Percentiles rank a stretch among this genome's conserved stretches.
Conservation (phyloP, 2,797 vertebrate species). For the Acanthurus leucopareius region DNA sequence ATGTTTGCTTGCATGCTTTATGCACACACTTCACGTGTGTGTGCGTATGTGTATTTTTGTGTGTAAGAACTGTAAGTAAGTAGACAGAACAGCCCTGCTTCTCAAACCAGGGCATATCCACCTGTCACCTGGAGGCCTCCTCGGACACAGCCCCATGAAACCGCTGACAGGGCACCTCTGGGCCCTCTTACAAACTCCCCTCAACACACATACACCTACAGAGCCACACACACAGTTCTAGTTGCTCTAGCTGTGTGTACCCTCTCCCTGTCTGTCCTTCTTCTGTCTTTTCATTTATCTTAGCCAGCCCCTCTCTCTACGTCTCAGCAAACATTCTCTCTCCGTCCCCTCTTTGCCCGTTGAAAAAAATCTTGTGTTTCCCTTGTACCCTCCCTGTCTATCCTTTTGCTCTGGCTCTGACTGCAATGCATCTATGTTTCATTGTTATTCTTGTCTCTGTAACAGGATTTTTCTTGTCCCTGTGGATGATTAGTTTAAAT, state of each 20-base stretch:
- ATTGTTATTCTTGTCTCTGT: conserved; percentile 47
- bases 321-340: conserved; percentile 23
- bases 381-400: conserved; percentile 3
- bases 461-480: conserved; percentile 55
- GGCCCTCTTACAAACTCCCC: conserved; percentile 45
- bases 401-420: conserved; percentile 21
- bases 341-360: conserved; percentile 29
- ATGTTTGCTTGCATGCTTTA: conserved; percentile 17
- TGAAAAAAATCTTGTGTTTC: conserved; percentile 12
- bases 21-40: background rate
- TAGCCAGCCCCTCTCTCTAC: conserved; percentile 35
- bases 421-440: conserved; percentile 53
- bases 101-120: conserved; percentile 80
- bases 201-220: conserved; percentile 15
- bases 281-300: conserved; percentile 63
- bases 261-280: conserved; percentile 54
- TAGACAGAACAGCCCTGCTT: conserved; percentile 45
- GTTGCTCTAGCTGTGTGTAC: conserved; percentile 11
- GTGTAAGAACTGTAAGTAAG: background rate
- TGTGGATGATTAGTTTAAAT: conserved; percentile 64
- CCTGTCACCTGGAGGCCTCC: conserved; percentile 81
- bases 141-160: conserved; percentile 77
- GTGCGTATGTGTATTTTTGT: conserved; percentile 2
- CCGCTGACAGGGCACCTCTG: conserved; percentile 77
- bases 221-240: conserved; percentile 12